Conservation (phyloP, 2,113 vertebrate species). For the Phalacrocorax brasilianus region DNA sequence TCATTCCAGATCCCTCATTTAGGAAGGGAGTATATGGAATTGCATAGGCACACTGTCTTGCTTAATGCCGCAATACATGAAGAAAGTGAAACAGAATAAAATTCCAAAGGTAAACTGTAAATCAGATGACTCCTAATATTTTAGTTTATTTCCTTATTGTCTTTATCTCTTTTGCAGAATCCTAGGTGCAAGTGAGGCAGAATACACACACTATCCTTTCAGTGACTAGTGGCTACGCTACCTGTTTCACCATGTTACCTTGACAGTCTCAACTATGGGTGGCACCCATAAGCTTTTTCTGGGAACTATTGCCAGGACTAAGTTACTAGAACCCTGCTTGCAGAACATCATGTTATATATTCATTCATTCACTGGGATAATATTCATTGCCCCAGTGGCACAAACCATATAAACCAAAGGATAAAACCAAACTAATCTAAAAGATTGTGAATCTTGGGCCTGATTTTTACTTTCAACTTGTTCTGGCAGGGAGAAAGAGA, state of each 20-base stretch:
- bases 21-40: not conserved
- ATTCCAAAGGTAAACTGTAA: not conserved
- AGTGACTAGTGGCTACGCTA: not conserved
- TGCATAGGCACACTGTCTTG: not conserved
- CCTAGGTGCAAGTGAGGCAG: not conserved
- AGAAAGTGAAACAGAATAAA: not conserved
- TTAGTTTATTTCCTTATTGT: not conserved
- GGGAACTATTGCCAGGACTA: not conserved
- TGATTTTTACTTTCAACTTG: not conserved
- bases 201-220: not conserved
- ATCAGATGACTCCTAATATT: not conserved
- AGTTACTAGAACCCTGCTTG: not conserved
- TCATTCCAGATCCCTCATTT: not conserved
- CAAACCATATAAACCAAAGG: not conserved
- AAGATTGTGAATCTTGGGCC: not conserved
- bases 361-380: too few species aligned
- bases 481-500: not conserved
- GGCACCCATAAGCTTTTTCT: not conserved
- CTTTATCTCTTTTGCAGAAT: not conserved
- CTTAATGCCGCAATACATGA: not conserved
- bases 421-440: not conserved
- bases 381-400: not conserved
- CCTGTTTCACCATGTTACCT: not conserved
- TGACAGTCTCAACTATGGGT: not conserved
- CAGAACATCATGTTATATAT: not conserved